Evolutionary conservation across 2,888 invertebrate species (phyloP).

Genomic region (Diabrotica balteata): DNA sequence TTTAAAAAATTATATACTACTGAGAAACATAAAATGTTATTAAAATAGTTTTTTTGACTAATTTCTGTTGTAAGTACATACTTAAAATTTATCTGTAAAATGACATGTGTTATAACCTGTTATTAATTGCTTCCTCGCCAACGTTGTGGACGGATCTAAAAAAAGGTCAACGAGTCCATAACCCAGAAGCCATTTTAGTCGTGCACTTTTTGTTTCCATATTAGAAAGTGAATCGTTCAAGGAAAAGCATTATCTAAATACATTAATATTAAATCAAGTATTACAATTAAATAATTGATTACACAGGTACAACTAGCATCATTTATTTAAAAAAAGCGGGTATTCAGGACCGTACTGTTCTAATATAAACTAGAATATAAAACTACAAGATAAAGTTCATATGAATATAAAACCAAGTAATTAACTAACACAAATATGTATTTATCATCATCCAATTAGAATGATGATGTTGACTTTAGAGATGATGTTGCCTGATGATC

Average conservation of each 20-base stretch:
- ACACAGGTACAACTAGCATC: constrained; percentile 41
- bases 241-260: constrained; percentile 31
- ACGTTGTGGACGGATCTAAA: constrained; percentile 16
- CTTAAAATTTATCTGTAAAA: background rate
- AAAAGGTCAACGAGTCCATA: constrained; percentile 31
- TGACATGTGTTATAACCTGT: constrained; percentile 10
- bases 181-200: constrained; percentile 25
- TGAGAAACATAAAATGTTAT: too few relatives aligned
- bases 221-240: constrained; percentile 36
- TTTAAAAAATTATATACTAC: too few relatives aligned
- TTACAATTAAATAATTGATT: constrained; percentile 40
- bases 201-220: constrained; percentile 27
- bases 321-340: constrained; percentile 32
- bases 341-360: constrained; percentile 4
- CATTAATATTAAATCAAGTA: constrained; percentile 32
- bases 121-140: constrained; percentile 11
- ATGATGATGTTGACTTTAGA: too few relatives aligned
- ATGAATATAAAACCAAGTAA: too few relatives aligned
- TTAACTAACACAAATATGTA: too few relatives aligned
- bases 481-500: too few relatives aligned
- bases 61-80: too few relatives aligned
- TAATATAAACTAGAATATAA: too few relatives aligned
- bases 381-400: too few relatives aligned
- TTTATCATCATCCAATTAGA: too few relatives aligned
- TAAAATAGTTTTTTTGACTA: too few relatives aligned